Base-by-base conservation (phyloP, 2,797 vertebrate species). In the Periophthalmus magnuspinnatus region DNA sequence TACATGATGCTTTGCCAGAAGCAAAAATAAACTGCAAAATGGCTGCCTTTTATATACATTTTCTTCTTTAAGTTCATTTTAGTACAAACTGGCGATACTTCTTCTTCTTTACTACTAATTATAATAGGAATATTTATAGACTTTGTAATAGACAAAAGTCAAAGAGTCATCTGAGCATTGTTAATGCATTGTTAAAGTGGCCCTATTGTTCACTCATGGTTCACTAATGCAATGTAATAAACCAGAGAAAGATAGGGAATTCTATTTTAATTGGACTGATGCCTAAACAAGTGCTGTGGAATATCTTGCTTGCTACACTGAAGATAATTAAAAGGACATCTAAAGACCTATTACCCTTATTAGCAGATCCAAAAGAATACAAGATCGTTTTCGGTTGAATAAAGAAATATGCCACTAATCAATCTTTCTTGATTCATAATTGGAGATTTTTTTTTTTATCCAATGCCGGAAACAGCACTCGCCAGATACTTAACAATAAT, bases 261-360 rank as follows among this genome's bases (percentile, higher is more conserved):
- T 85, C 65, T 66, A 71, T 67, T 52, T 54, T 79, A 91, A 92
- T 93, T 88, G 86, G 85, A 71, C 80, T 80, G 71, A 86, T 76
- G 82, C 55, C n/a, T 73, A 73, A 88, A 85, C 84, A 72, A 81
- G 77, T 65, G 78, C 79, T 64, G 69, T 71, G 65, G 79, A 89
- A 80, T 64, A 84, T 88, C 84, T 88, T 86, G 50, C 24, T 36
- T 34, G 79, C 84, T 64, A 77, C 78, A 62, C 70, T 74, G 78
- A 88, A 89, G 87, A 89, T 86, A 58, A 92, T 92, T 90, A 89
- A 91, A 85, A 82, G 68, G 68, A 74, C 71, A 64, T 82, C 87
- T 84, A 89, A 47, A 82, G 70, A 76, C 81, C 80, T 81, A 91
- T 91, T 92, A 90, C 76, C 80, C 81, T 84, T 75, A 74, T 84